Percentiles rank a stretch among this genome's conserved stretches.
Evolutionary conservation across 2,797 vertebrate species (phyloP).

Genomic region (Xerus rutilus): DNA sequence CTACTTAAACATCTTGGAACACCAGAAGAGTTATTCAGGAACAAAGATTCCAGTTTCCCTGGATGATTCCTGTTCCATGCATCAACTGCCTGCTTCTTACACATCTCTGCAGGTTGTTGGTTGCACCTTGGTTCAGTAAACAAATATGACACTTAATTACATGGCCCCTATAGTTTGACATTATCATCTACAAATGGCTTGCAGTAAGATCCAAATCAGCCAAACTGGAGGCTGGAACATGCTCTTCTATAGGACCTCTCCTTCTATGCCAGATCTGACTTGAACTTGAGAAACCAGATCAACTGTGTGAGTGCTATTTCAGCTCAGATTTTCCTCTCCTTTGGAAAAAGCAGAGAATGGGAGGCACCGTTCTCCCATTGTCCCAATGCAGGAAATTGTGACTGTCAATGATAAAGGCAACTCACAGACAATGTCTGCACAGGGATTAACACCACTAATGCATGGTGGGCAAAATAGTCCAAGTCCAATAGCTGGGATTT

Average conservation of each 20-base stretch:
- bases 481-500: not conserved
- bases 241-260: constrained; percentile 32
- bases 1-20: not conserved
- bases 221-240: constrained; percentile 72
- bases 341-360: constrained; percentile 71
- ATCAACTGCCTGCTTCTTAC: not conserved
- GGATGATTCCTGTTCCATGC: not conserved
- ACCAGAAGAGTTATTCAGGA: not conserved
- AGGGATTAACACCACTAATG: constrained; percentile 5
- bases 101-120: constrained; percentile 4
- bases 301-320: constrained; percentile 60
- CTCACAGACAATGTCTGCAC: constrained; percentile 56
- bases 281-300: constrained; percentile 67
- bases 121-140: constrained; percentile 50
- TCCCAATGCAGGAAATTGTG: constrained; percentile 68
- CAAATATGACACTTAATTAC: constrained; percentile 25
- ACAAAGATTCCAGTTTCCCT: constrained; percentile 15
- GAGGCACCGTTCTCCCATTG: constrained; percentile 55
- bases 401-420: constrained; percentile 62
- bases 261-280: constrained; percentile 64
- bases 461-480: not conserved
- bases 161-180: constrained; percentile 47
- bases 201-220: constrained; percentile 69
- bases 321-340: constrained; percentile 53
- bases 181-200: constrained; percentile 70